Evolutionary conservation across 1,140 invertebrate genomes (phyloP).

Genomic region (Euschistus heros): DNA sequence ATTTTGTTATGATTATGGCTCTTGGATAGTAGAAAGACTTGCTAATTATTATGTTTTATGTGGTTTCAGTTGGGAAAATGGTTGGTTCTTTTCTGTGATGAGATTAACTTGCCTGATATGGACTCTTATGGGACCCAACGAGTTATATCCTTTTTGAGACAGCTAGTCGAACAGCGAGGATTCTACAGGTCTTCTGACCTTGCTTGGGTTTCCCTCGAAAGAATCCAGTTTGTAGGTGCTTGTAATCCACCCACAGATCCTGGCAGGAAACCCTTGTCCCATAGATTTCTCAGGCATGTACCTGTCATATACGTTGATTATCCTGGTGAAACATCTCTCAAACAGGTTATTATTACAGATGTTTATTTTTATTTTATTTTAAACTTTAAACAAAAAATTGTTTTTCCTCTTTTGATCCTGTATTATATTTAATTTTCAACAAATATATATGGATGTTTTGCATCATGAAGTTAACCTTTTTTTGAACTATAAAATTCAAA

Average conservation of each 20-base stretch:
- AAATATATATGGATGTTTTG: no score
- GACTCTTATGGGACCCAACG: slow-evolving; percentile 97
- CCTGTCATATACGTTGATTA: slow-evolving; percentile 99
- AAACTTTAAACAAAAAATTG: no score
- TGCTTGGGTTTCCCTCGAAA: slow-evolving; percentile 90
- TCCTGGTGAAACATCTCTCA: slow-evolving; percentile 92
- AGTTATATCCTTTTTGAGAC: slow-evolving; percentile 95
- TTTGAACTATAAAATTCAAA: no score
- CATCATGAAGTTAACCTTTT: no score
- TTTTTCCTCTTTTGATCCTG: no score
- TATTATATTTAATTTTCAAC: no score
- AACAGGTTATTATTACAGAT: slow-evolving; percentile 51
- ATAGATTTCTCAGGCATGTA: slow-evolving; percentile 86
- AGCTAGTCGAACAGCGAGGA: slow-evolving; percentile 90
- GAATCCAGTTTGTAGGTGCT: slow-evolving; percentile 98
- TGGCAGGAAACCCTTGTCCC: slow-evolving; percentile 92
- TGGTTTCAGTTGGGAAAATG: slow-evolving; percentile 80
- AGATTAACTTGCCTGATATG: slow-evolving; percentile 99
- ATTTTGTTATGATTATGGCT: slow-evolving; percentile 10
- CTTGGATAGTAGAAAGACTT: slow-evolving; percentile 16
- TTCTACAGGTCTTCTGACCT: slow-evolving; percentile 90
- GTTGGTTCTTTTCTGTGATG: slow-evolving; percentile 99
- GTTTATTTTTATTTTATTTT: not conserved
- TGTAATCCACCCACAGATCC: slow-evolving; percentile 99
- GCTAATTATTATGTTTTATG: slow-evolving; percentile 8